Evolutionary conservation across 2,888 invertebrate species (phyloP).

Genomic region (Eilema sororculum): DNA sequence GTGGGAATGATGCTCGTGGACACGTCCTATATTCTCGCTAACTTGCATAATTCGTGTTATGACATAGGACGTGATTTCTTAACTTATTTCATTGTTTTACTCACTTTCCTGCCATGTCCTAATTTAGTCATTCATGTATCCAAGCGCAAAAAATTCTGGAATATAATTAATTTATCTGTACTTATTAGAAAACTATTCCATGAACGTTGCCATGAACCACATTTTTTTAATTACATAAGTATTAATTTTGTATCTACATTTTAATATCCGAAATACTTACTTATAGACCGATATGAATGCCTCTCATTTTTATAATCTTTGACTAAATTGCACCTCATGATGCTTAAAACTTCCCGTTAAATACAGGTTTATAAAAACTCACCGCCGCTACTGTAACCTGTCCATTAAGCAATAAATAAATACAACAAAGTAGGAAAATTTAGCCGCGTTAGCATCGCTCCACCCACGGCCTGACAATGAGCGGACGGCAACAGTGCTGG

Average conservation of each 20-base stretch:
- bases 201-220: neutral
- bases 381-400: conserved; percentile 72
- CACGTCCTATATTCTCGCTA: too few relatives aligned
- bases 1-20: too few relatives aligned
- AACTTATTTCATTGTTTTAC: too few relatives aligned
- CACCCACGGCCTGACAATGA: conserved; percentile 74
- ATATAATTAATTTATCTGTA: neutral
- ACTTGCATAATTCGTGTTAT: too few relatives aligned
- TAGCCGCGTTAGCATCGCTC: conserved; percentile 70
- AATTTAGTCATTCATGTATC: neutral
- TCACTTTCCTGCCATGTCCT: too few relatives aligned
- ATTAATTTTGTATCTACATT: neutral
- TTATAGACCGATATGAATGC: neutral
- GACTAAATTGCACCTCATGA: neutral
- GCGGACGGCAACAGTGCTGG: conserved; percentile 65
- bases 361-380: conserved; percentile 33
- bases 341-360: neutral
- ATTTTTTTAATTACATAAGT: neutral
- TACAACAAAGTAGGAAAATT: conserved; percentile 74
- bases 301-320: neutral
- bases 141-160: neutral
- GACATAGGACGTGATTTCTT: too few relatives aligned
- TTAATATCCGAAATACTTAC: too few relatives aligned
- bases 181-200: neutral
- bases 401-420: conserved; percentile 84